A percentile compares a stretch with the other conserved stretches of the same genome.
These are phyloP conservation scores for Aphaenogaster ashmeadi DNA, from an alignment of 1,140 invertebrate genomes.

Conservation along the genomic window DNA sequence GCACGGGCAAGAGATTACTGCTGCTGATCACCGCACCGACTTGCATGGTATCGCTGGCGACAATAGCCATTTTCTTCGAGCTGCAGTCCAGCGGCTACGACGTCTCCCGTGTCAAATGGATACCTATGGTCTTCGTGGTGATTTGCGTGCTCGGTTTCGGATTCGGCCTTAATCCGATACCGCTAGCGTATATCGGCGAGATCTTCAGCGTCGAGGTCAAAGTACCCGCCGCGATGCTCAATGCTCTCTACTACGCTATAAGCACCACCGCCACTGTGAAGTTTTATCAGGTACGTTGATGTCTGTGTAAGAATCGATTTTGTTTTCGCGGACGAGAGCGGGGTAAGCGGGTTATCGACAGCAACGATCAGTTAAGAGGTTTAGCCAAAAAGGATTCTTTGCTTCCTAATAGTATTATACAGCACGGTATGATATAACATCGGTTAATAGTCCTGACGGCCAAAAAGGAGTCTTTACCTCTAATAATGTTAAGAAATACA, in stretches of 20 bases:
- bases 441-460: conserved; percentile 17
- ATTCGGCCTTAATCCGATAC: conserved; percentile 85
- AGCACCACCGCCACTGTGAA: conserved; percentile 82
- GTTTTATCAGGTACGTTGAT: conserved; percentile 84
- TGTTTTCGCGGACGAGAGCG: conserved; percentile 42
- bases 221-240: conserved; percentile 83
- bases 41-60: conserved; percentile 89
- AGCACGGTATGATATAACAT: conserved; percentile 10
- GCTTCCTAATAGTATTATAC: conserved; percentile 51
- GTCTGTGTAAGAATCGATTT: conserved; percentile 54
- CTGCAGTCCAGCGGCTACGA: conserved; percentile 85
- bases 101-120: conserved; percentile 82
- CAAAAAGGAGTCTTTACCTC: conserved; percentile 9
- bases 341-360: conserved; percentile 50
- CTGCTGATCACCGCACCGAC: conserved; percentile 90
- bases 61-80: conserved; percentile 90
- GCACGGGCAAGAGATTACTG: conserved; percentile 91
- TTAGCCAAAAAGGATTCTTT: conserved; percentile 49
- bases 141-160: conserved; percentile 83
- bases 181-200: conserved; percentile 85
- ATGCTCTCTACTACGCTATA: conserved; percentile 83
- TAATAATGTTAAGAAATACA: conserved; percentile 13
- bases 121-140: conserved; percentile 81
- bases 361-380: conserved; percentile 55
- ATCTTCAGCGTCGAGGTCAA: conserved; percentile 86